Conservation (phyloP, 2,113 vertebrate species). For the Silurus meridionalis region DNA sequence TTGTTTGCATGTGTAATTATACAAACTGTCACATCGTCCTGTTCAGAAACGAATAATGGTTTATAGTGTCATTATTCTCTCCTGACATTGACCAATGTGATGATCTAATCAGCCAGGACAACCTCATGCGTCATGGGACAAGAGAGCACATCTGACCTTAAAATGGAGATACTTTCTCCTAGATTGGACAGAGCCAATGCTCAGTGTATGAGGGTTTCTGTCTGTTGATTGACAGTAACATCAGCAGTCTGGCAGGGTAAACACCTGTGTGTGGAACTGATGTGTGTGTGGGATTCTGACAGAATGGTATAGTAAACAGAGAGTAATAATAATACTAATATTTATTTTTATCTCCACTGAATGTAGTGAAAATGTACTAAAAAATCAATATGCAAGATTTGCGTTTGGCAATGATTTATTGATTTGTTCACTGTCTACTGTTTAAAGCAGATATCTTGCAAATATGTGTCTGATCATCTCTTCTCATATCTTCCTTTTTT, state of each 20-base stretch:
- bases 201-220: neutral
- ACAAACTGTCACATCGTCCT: neutral
- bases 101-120: constrained; percentile 57
- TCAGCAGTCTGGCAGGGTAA: constrained; percentile 23
- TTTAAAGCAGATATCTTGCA: neutral
- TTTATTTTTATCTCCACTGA: neutral
- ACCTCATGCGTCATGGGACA: constrained; percentile 55
- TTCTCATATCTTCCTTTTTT: constrained; percentile 64
- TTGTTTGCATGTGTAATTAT: neutral
- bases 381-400: neutral
- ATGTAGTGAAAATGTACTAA: neutral
- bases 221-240: constrained; percentile 13
- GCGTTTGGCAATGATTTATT: neutral
- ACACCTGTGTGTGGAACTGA: neutral
- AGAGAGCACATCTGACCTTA: constrained; percentile 41
- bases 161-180: constrained; percentile 3
- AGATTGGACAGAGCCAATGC: neutral
- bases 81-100: constrained; percentile 30
- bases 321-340: too few species aligned
- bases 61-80: neutral
- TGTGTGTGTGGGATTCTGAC: neutral
- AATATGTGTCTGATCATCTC: constrained; percentile 10
- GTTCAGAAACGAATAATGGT: neutral
- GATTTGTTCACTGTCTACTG: neutral
- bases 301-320: neutral